Evolutionary conservation across 1,140 invertebrate species (phyloP), one percentile per base, ranked within the genome.

Genomic region (Philopotamus ludificatus): DNA sequence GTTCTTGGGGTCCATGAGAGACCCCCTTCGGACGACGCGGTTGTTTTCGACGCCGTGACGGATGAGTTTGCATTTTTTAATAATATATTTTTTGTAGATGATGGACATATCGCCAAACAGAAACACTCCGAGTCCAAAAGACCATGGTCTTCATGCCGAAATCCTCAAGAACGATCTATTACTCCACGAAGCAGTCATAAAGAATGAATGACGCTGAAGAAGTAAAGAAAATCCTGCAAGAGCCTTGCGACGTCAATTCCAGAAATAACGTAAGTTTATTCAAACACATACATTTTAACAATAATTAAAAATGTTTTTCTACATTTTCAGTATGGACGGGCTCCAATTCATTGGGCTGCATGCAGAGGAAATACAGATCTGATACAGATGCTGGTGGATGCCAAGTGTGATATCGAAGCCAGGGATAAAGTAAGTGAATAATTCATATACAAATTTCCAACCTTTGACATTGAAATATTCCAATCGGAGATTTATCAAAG

Each of bases 281-380:
- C 34, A 39, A 39, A 39, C n/a, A 39, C 34, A 39, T 8, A 39
- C n/a, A n/a, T 8, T 39, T 39, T n/a, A 8, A 39, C 34, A 39
- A 8, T 8, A 12, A 47, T 47, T n/a, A n/a, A n/a, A n/a, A n/a
- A n/a, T n/a, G n/a, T n/a, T n/a, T n/a, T n/a, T n/a, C n/a, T n/a
- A n/a, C n/a, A n/a, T n/a, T n/a, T 80, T 9, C 75, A 90, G 89
- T 88, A 90, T 76, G 88, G 88, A 21, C 77, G 89, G 65, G 85
- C 89, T 9, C 88, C 89, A 4, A 87, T 90, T 63, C 89, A 91
- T 73, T 90, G 88, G 88, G 88, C 89, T 8, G 85, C 89, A 0
- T 89, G 87, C 16, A 77, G 86, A 63, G 88, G 88, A 18, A 89
- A 88, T 73, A 83, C 84, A 1, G 88, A 90, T 60, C 87, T 90